A percentile compares a stretch with the other conserved stretches of the same genome.
Conservation (phyloP, 1,140 invertebrate genomes). For the Mizuhopecten yessoensis region DNA sequence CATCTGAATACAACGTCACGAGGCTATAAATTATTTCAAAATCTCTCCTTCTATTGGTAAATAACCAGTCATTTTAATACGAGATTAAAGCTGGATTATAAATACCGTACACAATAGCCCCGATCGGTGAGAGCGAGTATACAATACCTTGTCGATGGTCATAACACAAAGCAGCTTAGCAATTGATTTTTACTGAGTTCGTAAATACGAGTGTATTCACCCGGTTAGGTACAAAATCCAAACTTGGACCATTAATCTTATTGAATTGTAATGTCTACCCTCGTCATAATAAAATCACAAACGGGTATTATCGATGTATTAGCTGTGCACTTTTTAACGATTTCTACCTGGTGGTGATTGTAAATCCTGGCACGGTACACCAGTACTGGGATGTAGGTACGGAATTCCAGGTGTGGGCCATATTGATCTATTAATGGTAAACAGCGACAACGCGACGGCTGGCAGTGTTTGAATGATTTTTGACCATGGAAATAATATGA, state of each 20-base stretch:
- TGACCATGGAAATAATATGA: background rate
- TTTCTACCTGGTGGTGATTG: background rate
- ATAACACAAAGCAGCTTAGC: background rate
- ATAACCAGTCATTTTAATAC: background rate
- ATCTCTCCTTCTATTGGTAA: background rate
- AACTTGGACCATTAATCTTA: background rate
- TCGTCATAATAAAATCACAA: background rate
- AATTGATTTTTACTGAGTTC: background rate
- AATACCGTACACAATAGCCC: background rate
- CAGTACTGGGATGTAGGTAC: background rate
- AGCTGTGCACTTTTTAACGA: background rate
- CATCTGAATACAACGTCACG: too few relatives aligned
- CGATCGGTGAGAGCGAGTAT: background rate
- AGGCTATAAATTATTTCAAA: too few relatives aligned
- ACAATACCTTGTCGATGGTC: background rate
- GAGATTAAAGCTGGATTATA: background rate
- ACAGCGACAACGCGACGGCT: background rate
- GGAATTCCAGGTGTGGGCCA: background rate
- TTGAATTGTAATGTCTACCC: background rate
- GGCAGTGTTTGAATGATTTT: background rate
- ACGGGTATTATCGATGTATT: background rate
- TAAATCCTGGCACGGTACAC: background rate
- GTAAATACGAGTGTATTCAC: conserved; percentile 4
- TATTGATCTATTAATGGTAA: background rate
- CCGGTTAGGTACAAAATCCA: background rate